phyloP scores from a whole-genome alignment of 2,888 invertebrate genomes.

The Calameuta filiformis region DNA sequence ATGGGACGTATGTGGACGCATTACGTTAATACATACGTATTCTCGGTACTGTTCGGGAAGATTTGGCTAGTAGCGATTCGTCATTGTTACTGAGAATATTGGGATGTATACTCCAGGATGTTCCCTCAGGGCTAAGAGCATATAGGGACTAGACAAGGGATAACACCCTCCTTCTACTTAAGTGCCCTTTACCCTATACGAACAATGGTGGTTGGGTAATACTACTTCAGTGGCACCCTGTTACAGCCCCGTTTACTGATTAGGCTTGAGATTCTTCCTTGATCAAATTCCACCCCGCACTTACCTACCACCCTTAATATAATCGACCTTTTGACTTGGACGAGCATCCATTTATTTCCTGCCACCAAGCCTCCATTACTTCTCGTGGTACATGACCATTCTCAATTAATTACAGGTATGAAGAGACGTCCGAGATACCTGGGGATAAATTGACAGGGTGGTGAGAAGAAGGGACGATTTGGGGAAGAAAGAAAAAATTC shows the following conservation, averaged over 20 bases:
- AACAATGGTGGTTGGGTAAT: slow-evolving; percentile 29
- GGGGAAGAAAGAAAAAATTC: neutral
- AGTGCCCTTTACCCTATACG: slow-evolving; percentile 41
- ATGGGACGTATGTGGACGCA: neutral
- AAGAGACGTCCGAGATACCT: neutral
- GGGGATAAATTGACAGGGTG: too few relatives aligned
- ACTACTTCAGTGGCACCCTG: slow-evolving; percentile 19
- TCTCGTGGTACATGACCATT: neutral
- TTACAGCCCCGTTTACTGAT: slow-evolving; percentile 43
- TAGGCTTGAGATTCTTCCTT: slow-evolving; percentile 44
- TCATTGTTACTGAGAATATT: slow-evolving; percentile 51
- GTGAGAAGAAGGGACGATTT: neutral
- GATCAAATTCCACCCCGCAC: slow-evolving; percentile 32
- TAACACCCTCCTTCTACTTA: slow-evolving; percentile 50
- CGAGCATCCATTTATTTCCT: neutral
- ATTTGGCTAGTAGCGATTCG: slow-evolving; percentile 47
- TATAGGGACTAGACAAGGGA: slow-evolving; percentile 49
- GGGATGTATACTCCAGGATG: slow-evolving; percentile 48
- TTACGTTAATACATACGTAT: neutral
- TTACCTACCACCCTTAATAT: slow-evolving; percentile 10
- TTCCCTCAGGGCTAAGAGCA: slow-evolving; percentile 44
- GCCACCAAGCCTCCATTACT: neutral
- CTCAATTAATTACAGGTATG: neutral
- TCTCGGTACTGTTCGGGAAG: slow-evolving; percentile 32
- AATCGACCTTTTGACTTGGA: slow-evolving; percentile 8